phyloP scores from a whole-genome alignment of 1,140 invertebrate genomes.

The Spodoptera frugiperda region DNA sequence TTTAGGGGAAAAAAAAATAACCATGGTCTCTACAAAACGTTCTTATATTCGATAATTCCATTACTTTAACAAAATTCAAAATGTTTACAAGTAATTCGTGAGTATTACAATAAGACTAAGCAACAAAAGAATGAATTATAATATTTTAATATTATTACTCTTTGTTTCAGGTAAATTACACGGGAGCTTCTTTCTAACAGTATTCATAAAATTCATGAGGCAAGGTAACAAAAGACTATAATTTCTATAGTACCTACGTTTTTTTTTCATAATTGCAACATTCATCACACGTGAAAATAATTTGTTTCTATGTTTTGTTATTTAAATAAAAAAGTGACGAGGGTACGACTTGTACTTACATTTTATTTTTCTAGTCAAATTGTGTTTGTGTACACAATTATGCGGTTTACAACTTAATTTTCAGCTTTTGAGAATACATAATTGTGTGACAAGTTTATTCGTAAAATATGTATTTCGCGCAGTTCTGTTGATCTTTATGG shows the following conservation, averaged over 20 bases:
- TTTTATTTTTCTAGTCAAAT: neutral
- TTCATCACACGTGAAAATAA: slow-evolving; percentile 3
- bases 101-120: slow-evolving; percentile 15
- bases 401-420: too few relatives aligned
- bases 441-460: too few relatives aligned
- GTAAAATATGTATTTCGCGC: too few relatives aligned
- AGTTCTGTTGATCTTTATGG: too few relatives aligned
- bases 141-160: slow-evolving; percentile 40
- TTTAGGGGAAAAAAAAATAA: too few relatives aligned
- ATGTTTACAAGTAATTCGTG: slow-evolving; percentile 5
- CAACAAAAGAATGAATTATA: slow-evolving; percentile 39
- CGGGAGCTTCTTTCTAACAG: slow-evolving; percentile 4
- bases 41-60: neutral
- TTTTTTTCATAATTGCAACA: slow-evolving; percentile 37
- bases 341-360: neutral
- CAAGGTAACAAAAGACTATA: slow-evolving; percentile 33
- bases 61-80: slow-evolving; percentile 8
- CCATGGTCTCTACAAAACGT: neutral
- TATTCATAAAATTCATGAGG: slow-evolving; percentile 38
- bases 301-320: slow-evolving; percentile 6
- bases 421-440: too few relatives aligned
- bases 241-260: slow-evolving; percentile 1
- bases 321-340: slow-evolving; percentile 3
- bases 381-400: too few relatives aligned
- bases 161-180: slow-evolving; percentile 44